Evolutionary conservation across 2,797 vertebrate species (phyloP).

Genomic region (Mormyrus hasselquistii): DNA sequence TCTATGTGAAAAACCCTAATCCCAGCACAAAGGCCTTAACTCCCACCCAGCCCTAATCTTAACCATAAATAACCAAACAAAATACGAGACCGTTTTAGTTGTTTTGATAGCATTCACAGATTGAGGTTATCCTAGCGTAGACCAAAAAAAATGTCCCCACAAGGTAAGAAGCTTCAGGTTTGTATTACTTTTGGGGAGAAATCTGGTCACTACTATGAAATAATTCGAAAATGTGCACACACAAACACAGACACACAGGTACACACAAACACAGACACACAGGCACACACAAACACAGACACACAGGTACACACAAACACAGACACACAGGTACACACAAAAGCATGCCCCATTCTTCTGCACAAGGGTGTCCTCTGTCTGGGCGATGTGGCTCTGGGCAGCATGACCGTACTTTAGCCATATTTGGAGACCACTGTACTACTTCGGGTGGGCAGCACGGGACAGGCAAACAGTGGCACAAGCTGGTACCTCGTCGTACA

Average conservation of each 20-base stretch:
- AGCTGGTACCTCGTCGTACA: background rate
- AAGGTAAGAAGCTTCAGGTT: background rate
- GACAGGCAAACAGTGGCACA: background rate
- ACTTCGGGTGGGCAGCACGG: background rate
- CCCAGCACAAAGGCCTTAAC: background rate
- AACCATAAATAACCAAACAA: background rate
- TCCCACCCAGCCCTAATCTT: background rate
- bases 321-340: background rate
- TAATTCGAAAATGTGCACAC: background rate
- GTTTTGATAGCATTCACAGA: background rate
- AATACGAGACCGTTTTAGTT: background rate
- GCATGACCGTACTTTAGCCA: background rate
- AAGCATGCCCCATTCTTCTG: background rate
- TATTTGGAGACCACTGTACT: background rate
- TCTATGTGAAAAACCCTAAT: background rate
- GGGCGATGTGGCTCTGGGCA: background rate
- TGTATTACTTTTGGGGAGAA: background rate
- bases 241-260: background rate
- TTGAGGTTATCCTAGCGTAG: background rate
- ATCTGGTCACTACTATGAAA: background rate
- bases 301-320: background rate
- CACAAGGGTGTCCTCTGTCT: background rate
- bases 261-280: background rate
- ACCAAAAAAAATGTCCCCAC: background rate
- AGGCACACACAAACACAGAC: background rate